Conservation (phyloP, 92 coral and sea anemone genomes). For the Plumapathes pennacea region DNA sequence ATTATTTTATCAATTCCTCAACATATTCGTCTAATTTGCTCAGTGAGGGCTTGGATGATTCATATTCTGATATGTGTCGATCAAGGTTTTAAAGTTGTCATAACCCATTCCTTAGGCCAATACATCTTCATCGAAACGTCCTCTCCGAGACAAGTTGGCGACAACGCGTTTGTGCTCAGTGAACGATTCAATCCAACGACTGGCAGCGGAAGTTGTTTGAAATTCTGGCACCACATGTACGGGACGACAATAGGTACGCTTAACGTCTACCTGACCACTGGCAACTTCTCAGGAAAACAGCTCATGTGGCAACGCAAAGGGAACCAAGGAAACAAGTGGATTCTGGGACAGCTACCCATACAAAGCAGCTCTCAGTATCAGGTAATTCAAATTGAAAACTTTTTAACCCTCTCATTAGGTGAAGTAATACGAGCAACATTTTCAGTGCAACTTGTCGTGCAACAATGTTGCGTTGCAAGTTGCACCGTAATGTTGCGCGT, state of each 20-base stretch:
- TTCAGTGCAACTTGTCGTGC: too few relatives aligned
- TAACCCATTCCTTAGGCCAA: conserved; percentile 39
- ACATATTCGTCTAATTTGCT: too few relatives aligned
- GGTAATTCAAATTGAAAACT: too few relatives aligned
- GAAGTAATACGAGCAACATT: too few relatives aligned
- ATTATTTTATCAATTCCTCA: too few relatives aligned
- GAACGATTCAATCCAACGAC: conserved; percentile 66
- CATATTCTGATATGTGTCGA: too few relatives aligned
- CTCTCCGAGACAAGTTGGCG: conserved; percentile 62
- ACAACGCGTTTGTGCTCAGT: conserved; percentile 72
- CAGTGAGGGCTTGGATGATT: too few relatives aligned
- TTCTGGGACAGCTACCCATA: conserved; percentile 61
- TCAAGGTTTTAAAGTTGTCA: neutral
- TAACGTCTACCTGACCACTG: conserved; percentile 61
- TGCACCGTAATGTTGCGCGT: too few relatives aligned
- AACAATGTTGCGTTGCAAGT: too few relatives aligned
- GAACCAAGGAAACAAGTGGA: conserved; percentile 63
- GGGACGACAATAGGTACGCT: conserved; percentile 74
- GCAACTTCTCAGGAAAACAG: conserved; percentile 48
- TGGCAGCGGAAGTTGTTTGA: conserved; percentile 57
- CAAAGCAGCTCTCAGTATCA: conserved; percentile 54
- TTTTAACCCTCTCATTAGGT: too few relatives aligned
- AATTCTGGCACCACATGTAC: conserved; percentile 88
- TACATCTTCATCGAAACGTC: conserved; percentile 87
- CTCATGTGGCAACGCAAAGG: conserved; percentile 70